Conservation (phyloP, 2,797 vertebrate species). For the Sebastes variabilis region DNA sequence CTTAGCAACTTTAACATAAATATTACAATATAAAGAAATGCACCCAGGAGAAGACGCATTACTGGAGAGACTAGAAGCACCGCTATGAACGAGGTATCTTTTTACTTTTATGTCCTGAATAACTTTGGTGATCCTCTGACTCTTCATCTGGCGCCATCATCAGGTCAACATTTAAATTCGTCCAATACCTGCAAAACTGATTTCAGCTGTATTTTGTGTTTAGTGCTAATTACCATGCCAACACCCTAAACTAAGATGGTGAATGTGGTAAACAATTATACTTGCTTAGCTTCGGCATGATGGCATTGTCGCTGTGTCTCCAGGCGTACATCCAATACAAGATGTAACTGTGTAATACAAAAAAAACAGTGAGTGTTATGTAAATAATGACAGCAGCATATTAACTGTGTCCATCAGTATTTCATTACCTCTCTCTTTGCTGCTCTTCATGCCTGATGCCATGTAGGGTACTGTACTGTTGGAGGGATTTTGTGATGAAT, state of each 20-base stretch:
- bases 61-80: too few species aligned
- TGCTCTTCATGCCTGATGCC: background rate
- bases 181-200: background rate
- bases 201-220: background rate
- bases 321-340: background rate
- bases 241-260: background rate
- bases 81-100: too few species aligned
- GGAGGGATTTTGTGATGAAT: constrained; percentile 10
- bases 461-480: background rate
- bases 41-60: too few species aligned
- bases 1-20: too few species aligned
- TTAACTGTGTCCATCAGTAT: background rate
- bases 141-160: background rate
- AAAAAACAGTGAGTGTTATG: background rate
- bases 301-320: background rate
- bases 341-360: background rate
- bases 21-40: too few species aligned
- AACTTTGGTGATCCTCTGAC: background rate
- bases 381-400: constrained; percentile 1
- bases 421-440: background rate
- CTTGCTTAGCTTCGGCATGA: background rate
- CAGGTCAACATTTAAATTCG: background rate
- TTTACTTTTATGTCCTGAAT: rapidly evolving
- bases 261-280: background rate
- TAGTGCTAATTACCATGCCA: background rate